These are phyloP conservation scores for Cygnus buccinator DNA, from an alignment of 2,113 vertebrate genomes.

Conservation along the genomic window DNA sequence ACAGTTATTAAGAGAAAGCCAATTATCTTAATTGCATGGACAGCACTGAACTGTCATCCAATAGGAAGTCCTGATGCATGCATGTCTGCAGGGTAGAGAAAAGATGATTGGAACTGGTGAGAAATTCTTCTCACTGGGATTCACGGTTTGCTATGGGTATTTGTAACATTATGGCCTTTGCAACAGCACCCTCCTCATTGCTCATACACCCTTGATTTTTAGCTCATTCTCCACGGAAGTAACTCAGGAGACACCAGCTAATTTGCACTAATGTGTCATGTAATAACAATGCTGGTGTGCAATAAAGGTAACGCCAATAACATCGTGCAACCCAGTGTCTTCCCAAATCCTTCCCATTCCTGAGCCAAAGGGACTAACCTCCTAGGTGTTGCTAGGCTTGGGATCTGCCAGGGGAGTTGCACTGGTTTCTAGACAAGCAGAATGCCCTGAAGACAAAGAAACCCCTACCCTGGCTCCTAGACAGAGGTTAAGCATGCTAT, in stretches of 20 bases:
- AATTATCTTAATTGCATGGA: slow-evolving; percentile 19
- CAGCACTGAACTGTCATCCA: slow-evolving; percentile 11
- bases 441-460: not conserved
- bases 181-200: not conserved
- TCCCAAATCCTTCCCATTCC: not conserved
- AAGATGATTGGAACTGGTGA: not conserved
- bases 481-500: not conserved
- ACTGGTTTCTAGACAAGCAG: not conserved
- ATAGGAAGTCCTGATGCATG: not conserved
- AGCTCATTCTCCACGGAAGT: slow-evolving; percentile 31
- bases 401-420: not conserved
- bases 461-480: not conserved
- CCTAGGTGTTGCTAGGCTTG: not conserved
- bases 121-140: not conserved
- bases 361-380: not conserved
- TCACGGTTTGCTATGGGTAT: not conserved
- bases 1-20: slow-evolving; percentile 13
- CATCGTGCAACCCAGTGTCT: fast-evolving
- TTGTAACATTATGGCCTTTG: not conserved
- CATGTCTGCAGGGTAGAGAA: not conserved
- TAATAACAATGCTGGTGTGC: not conserved
- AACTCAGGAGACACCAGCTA: not conserved
- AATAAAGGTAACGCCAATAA: not conserved
- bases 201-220: slow-evolving; percentile 6
- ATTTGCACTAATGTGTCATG: fast-evolving